Conservation (phyloP, 1,140 invertebrate genomes). For the Maconellicoccus hirsutus region DNA sequence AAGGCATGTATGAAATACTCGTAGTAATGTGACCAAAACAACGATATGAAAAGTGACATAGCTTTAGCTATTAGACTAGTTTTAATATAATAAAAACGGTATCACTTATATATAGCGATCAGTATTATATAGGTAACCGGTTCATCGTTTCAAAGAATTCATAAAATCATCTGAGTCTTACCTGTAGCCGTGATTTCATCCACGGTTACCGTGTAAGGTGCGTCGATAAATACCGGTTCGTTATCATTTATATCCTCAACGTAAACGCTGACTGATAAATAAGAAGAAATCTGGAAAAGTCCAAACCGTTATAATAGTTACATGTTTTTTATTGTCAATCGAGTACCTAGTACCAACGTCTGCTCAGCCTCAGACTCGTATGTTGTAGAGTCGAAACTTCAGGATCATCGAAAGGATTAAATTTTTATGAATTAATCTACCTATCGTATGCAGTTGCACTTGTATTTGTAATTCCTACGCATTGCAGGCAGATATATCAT, state of each 20-base stretch:
- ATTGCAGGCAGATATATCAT: too few species aligned
- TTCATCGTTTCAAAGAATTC: not conserved
- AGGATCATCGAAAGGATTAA: too few species aligned
- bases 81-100: not conserved
- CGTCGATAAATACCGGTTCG: constrained; percentile 54
- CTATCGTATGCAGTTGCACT: too few species aligned
- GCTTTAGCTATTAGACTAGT: not conserved
- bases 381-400: too few species aligned
- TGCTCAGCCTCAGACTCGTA: too few species aligned
- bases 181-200: constrained; percentile 66
- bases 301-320: constrained; percentile 19
- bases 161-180: constrained; percentile 33
- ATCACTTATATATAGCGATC: not conserved
- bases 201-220: constrained; percentile 62
- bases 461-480: too few species aligned
- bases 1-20: not conserved
- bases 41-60: not conserved
- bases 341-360: too few species aligned
- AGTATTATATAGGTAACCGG: not conserved
- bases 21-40: not conserved
- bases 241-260: constrained; percentile 77
- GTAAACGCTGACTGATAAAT: constrained; percentile 69
- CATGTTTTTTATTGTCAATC: not conserved
- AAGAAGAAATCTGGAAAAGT: constrained; percentile 55
- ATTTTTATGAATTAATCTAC: too few species aligned